These are phyloP conservation scores for Nothoprocta pentlandii DNA, from an alignment of 2,113 vertebrate genomes.

Conservation along the genomic window DNA sequence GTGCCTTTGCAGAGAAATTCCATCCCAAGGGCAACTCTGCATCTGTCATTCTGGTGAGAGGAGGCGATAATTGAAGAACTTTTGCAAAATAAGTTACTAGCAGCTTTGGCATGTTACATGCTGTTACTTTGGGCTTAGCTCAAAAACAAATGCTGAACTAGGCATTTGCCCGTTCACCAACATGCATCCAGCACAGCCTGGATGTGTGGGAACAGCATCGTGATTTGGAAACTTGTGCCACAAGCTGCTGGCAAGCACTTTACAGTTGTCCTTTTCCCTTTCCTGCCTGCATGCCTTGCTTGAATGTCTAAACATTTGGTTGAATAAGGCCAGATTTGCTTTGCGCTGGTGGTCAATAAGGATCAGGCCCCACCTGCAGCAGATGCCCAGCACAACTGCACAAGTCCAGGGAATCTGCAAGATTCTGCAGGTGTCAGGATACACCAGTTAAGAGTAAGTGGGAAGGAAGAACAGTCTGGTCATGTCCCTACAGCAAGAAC, in stretches of 20 bases:
- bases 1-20: not conserved
- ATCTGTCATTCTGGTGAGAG: not conserved
- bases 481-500: fast-evolving
- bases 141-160: not conserved
- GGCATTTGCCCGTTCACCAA: not conserved
- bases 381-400: fast-evolving
- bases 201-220: fast-evolving
- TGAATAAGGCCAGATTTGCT: not conserved
- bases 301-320: not conserved
- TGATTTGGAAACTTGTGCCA: not conserved
- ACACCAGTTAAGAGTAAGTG: not conserved
- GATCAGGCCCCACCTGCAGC: not conserved
- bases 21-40: not conserved
- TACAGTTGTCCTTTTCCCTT: not conserved
- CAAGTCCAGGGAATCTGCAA: too few relatives aligned
- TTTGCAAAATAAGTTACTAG: not conserved
- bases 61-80: not conserved
- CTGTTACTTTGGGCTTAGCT: not conserved
- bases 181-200: not conserved
- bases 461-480: not conserved
- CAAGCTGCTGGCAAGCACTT: not conserved
- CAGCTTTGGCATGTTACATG: not conserved
- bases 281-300: not conserved
- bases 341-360: not conserved
- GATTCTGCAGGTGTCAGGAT: not conserved